phyloP scores from a whole-genome alignment of 2,888 invertebrate genomes.

The Uloborus plumipes region DNA sequence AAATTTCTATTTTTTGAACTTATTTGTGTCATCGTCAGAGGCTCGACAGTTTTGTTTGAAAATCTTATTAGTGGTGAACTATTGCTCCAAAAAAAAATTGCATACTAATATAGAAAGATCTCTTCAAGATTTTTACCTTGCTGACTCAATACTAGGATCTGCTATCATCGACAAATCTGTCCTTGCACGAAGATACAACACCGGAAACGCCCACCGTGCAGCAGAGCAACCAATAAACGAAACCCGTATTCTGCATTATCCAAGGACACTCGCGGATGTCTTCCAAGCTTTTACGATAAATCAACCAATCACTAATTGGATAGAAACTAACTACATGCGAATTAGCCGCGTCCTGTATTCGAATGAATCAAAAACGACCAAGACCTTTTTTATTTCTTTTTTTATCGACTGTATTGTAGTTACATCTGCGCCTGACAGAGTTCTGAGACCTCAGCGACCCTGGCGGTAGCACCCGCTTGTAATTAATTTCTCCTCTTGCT shows the following conservation, averaged over 20 bases:
- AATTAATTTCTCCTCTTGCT: constrained; percentile 37
- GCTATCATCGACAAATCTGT: neutral
- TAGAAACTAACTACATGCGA: constrained; percentile 4
- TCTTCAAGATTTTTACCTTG: no score
- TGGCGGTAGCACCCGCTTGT: constrained; percentile 12
- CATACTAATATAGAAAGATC: no score
- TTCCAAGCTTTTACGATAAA: constrained; percentile 2
- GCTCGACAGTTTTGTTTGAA: no score
- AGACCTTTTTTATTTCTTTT: no score
- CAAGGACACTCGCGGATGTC: constrained; percentile 13
- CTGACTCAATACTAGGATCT: no score
- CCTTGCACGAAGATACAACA: constrained; percentile 10
- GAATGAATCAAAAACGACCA: no score
- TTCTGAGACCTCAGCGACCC: neutral
- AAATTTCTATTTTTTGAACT: no score
- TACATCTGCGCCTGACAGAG: constrained; percentile 4
- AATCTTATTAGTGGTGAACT: no score
- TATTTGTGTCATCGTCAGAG: no score
- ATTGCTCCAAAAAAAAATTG: no score
- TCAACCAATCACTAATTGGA: constrained; percentile 24
- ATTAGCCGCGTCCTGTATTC: no score
- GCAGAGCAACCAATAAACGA: neutral
- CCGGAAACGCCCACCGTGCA: constrained; percentile 28
- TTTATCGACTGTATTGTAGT: no score
- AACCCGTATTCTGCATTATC: constrained; percentile 8